Base-by-base conservation (phyloP, 2,888 invertebrate genomes). In the Glaucopsyche alexis region DNA sequence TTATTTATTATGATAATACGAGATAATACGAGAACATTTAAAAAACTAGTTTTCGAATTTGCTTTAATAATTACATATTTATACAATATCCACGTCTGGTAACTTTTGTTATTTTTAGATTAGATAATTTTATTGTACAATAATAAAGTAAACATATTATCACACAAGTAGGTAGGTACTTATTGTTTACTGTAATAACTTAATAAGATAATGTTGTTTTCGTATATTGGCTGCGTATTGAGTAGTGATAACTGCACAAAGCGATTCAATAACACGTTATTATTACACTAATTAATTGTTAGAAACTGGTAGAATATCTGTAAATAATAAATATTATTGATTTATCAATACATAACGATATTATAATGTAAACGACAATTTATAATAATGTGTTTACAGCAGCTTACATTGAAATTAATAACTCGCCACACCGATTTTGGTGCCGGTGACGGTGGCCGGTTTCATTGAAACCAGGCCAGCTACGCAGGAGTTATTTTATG, bases 261-360 rank as follows among this genome's bases (percentile, higher is more conserved):
- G 55, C 16, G 9, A 19, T 11, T 19, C 55, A 60, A 60, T 7
- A 60, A 60, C 60, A 60, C 60, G 29, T 38, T 29, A 29, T 60
- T 60, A 19, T 19, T 9, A 19, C 16, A 60, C 60, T 13, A 60
- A 60, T 60, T 60, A 60, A 60, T 60, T 60, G 60, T 29, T 60
- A 60, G 60, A 60, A 60, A 60, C 60, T 60, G 29, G 60, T 60
- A 60, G 38, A 60, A 60, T 60, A 13, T 38, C 6, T 60, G 60
- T 60, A 60, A 60, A 60, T 38, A 60, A 29, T 60, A 60, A 60
- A 60, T 38, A 60, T 60, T 60, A 60, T 60, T 38, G 60, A 38
- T 60, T 60, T 60, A 60, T 13, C 13, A 38, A 14, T 38, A 16
- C 8, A 29, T 60, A 38, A 38, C 19, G 19, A 29, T 29, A 29